Evolutionary conservation across 2,888 invertebrate species (phyloP).

Genomic region (Asteroscopus sphinx): DNA sequence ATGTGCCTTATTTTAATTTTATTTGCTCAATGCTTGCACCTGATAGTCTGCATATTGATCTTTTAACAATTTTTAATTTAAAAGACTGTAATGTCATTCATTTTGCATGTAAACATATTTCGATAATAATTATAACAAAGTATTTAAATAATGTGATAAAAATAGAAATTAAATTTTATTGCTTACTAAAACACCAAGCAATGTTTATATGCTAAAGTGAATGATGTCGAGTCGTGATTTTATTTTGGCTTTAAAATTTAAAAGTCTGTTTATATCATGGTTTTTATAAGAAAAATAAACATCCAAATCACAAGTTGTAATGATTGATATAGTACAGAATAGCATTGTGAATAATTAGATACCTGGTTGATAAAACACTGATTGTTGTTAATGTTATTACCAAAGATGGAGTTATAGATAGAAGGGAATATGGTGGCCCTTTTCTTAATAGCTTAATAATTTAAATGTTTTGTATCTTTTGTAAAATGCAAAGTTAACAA

Average conservation of each 20-base stretch:
- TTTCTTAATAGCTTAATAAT: slow-evolving; percentile 84
- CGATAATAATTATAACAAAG: slow-evolving; percentile 41
- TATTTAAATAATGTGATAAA: slow-evolving; percentile 56
- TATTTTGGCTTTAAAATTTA: slow-evolving; percentile 54
- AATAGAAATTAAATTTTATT: slow-evolving; percentile 46
- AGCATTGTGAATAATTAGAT: slow-evolving; percentile 71
- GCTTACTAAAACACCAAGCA: slow-evolving; percentile 44
- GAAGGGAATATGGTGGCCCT: slow-evolving; percentile 75
- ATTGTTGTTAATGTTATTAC: slow-evolving; percentile 86
- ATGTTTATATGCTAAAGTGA: slow-evolving; percentile 52
- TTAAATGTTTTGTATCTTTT: slow-evolving; percentile 87
- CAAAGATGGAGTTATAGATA: slow-evolving; percentile 85
- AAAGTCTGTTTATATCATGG: slow-evolving; percentile 49
- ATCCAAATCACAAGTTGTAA: slow-evolving; percentile 58
- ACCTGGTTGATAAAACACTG: slow-evolving; percentile 77
- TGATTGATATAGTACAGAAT: slow-evolving; percentile 68
- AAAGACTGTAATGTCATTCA: slow-evolving; percentile 50
- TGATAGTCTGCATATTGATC: slow-evolving; percentile 78
- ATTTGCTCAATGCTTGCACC: slow-evolving; percentile 83
- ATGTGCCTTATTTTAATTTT: slow-evolving; percentile 85
- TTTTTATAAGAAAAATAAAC: slow-evolving; percentile 51
- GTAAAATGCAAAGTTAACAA: slow-evolving; percentile 82
- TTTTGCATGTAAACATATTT: slow-evolving; percentile 54
- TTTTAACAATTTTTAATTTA: slow-evolving; percentile 62
- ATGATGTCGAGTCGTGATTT: slow-evolving; percentile 46